Evolutionary conservation across 2,888 invertebrate genomes (phyloP).

Genomic region (Muschampia plurimacula): DNA sequence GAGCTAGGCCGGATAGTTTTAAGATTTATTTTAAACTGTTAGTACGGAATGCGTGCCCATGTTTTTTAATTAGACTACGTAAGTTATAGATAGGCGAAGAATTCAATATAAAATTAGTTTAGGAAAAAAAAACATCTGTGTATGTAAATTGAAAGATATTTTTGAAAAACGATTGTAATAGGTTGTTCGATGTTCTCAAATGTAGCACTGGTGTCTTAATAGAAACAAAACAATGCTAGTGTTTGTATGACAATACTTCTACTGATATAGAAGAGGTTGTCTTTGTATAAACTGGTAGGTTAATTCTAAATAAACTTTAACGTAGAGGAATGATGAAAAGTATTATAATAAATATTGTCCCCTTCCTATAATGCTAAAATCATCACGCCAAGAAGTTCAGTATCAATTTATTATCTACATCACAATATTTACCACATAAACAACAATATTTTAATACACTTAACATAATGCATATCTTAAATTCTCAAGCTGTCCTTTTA

Average conservation of each 20-base stretch:
- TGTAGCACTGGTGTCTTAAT: neutral
- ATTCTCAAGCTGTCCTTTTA: no score
- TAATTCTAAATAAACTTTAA: neutral
- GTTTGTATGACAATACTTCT: neutral
- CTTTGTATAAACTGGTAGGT: neutral
- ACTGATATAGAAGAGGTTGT: conserved; percentile 1
- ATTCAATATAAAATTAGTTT: conserved; percentile 16
- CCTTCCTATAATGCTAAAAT: neutral
- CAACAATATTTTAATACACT: no score
- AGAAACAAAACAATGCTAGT: neutral
- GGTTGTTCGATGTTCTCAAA: conserved; percentile 11
- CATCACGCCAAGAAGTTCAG: neutral
- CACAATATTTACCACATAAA: no score
- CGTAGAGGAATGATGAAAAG: neutral
- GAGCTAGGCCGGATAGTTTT: conserved; percentile 78
- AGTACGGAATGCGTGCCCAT: conserved; percentile 32
- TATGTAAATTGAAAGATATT: conserved; percentile 25
- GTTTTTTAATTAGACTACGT: conserved; percentile 22
- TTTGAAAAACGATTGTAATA: conserved; percentile 14
- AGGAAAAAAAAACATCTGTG: neutral
- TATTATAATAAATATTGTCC: neutral
- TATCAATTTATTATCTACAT: no score
- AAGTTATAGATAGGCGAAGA: conserved; percentile 34
- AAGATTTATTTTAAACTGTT: conserved; percentile 48
- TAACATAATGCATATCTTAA: no score